Percentiles rank a stretch among this genome's conserved stretches.
Evolutionary conservation across 2,797 vertebrate species (phyloP).

Genomic region (Caiman crocodilus): DNA sequence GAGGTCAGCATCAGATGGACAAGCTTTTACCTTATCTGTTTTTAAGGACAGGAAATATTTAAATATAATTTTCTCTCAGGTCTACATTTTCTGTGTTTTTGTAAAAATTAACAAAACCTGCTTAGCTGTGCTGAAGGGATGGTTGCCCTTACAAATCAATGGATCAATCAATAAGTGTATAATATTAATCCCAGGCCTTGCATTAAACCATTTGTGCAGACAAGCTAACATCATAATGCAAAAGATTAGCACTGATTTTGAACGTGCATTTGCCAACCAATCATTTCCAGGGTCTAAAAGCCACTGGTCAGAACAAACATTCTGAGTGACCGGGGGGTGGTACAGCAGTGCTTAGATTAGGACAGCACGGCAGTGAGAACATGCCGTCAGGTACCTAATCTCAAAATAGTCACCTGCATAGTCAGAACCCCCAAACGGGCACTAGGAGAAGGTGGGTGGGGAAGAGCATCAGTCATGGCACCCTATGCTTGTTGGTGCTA

Average conservation of each 20-base stretch:
- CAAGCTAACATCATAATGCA: neutral
- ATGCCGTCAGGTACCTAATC: slow-evolving; percentile 18
- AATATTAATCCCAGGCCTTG: neutral
- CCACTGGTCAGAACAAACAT: slow-evolving; percentile 15
- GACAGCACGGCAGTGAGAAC: neutral
- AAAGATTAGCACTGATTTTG: neutral
- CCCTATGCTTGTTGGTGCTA: slow-evolving; percentile 77
- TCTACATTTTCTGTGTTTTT: neutral
- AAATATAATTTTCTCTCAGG: neutral
- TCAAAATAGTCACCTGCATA: slow-evolving; percentile 5
- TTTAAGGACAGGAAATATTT: neutral
- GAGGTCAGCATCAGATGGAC: neutral
- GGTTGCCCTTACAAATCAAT: neutral
- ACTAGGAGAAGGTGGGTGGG: accelerated
- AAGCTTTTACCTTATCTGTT: neutral
- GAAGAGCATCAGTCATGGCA: slow-evolving; percentile 62
- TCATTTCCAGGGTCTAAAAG: neutral
- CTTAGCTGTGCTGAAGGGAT: neutral
- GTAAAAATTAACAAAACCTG: neutral
- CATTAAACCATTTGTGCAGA: neutral
- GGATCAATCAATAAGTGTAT: neutral
- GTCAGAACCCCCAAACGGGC: slow-evolving; percentile 7
- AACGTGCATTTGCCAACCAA: neutral
- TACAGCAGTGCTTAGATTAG: neutral
- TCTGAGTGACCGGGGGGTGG: neutral